Percentiles rank a stretch among this genome's conserved stretches.
phyloP scores from a whole-genome alignment of 2,797 vertebrate genomes.

The Tangara arthus region DNA sequence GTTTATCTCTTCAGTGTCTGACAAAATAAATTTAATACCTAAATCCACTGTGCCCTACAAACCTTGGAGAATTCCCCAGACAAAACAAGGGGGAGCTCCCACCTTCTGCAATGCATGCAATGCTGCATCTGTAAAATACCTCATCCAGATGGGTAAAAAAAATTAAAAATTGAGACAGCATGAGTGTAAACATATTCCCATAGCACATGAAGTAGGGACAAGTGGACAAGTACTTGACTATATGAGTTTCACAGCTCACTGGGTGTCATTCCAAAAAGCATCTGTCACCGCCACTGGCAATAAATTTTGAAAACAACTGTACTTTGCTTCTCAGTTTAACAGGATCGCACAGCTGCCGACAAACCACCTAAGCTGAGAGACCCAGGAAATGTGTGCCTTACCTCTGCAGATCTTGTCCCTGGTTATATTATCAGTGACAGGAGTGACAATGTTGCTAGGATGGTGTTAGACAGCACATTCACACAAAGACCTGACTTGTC shows the following conservation, averaged over 20 bases:
- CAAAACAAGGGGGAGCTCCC: not conserved
- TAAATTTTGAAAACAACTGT: constrained; percentile 29
- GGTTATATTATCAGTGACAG: constrained; percentile 40
- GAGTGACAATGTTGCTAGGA: not conserved
- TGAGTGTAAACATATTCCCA: constrained; percentile 56
- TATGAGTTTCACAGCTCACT: constrained; percentile 45
- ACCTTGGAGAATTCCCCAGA: not conserved
- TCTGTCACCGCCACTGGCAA: constrained; percentile 35
- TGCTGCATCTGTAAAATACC: constrained; percentile 1
- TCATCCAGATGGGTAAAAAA: not conserved
- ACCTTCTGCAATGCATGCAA: not conserved
- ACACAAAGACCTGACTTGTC: not conserved
- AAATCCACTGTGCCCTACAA: not conserved
- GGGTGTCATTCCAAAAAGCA: constrained; percentile 50
- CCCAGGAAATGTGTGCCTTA: not conserved
- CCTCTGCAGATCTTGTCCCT: not conserved
- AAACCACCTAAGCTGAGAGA: not conserved
- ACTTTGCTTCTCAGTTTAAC: constrained; percentile 33
- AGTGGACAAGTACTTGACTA: constrained; percentile 46
- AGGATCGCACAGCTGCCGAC: not conserved
- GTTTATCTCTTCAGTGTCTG: not conserved
- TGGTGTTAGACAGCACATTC: constrained; percentile 40
- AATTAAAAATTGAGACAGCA: not conserved
- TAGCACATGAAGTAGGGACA: constrained; percentile 21
- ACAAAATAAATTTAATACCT: not conserved